A percentile compares a stretch with the other conserved stretches of the same genome.
phyloP scores from a whole-genome alignment of 2,888 invertebrate species.

The Mythimna lalbum region DNA sequence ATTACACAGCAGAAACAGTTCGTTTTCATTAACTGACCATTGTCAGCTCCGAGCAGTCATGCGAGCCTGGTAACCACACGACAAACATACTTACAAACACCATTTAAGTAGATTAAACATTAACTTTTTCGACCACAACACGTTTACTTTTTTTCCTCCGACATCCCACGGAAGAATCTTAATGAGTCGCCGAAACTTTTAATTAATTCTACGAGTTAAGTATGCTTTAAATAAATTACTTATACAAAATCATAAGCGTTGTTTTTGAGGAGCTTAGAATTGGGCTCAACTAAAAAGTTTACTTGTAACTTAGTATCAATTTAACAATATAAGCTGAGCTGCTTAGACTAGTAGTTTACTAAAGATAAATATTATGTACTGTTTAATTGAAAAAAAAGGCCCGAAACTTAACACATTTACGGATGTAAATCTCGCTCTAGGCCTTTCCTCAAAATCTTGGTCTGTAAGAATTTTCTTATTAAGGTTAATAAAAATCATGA shows the following conservation, averaged over 20 bases:
- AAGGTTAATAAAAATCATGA: background rate
- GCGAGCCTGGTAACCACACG: slow-evolving; percentile 11
- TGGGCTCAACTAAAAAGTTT: slow-evolving; percentile 19
- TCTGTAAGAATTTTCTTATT: background rate
- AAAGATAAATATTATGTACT: background rate
- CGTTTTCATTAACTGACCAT: slow-evolving; percentile 65
- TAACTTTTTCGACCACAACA: slow-evolving; percentile 62
- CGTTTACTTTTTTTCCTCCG: slow-evolving; percentile 60
- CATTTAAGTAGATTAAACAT: slow-evolving; percentile 63
- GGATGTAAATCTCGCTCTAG: background rate
- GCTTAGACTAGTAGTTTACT: slow-evolving; percentile 17
- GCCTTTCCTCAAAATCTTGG: background rate
- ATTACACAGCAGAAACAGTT: slow-evolving; percentile 36
- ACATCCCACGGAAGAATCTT: slow-evolving; percentile 74
- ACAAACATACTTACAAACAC: slow-evolving; percentile 48
- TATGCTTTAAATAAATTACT: slow-evolving; percentile 76
- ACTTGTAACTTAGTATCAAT: slow-evolving; percentile 38
- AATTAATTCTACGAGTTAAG: slow-evolving; percentile 82
- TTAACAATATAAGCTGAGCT: slow-evolving; percentile 24
- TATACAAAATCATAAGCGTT: slow-evolving; percentile 55
- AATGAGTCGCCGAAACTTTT: slow-evolving; percentile 82
- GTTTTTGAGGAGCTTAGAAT: slow-evolving; percentile 30
- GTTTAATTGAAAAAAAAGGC: background rate
- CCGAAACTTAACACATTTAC: background rate
- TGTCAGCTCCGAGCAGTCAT: slow-evolving; percentile 49